Conservation (phyloP, 2,797 vertebrate genomes). For the Sebastes nivosus region DNA sequence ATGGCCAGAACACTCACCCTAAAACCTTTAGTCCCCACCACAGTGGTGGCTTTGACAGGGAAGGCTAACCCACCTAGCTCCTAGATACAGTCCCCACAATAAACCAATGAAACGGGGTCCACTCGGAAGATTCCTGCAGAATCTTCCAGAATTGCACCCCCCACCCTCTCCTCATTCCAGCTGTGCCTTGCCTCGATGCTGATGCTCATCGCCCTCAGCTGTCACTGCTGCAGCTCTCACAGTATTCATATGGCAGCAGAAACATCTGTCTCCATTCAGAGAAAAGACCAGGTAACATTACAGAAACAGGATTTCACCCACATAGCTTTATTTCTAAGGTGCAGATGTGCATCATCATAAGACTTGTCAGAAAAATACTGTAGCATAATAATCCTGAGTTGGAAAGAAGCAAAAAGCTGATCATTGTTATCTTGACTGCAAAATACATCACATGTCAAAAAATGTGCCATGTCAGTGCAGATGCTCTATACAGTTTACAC, state of each 20-base stretch:
- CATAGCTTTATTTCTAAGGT: not conserved
- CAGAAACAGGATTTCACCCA: not conserved
- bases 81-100: constrained; percentile 60
- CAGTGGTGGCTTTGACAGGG: constrained; percentile 54
- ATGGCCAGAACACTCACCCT: constrained; percentile 70
- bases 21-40: constrained; percentile 52
- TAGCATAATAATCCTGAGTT: not conserved
- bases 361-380: not conserved
- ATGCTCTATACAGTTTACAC: not conserved
- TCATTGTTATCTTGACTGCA: not conserved
- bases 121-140: constrained; percentile 73
- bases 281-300: not conserved
- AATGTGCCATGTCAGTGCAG: not conserved
- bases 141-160: constrained; percentile 79
- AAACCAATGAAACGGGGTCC: constrained; percentile 72
- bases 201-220: constrained; percentile 49
- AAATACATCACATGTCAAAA: not conserved
- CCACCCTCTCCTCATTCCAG: constrained; percentile 63
- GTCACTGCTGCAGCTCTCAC: constrained; percentile 32
- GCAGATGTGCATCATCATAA: not conserved
- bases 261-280: not conserved
- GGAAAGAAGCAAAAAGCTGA: not conserved
- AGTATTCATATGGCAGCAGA: not conserved
- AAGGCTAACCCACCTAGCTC: constrained; percentile 56
- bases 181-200: constrained; percentile 33